Evolutionary conservation across 2,888 invertebrate genomes (phyloP), one percentile per base, ranked within the genome.

Genomic region (Xanthorhoe designata): DNA sequence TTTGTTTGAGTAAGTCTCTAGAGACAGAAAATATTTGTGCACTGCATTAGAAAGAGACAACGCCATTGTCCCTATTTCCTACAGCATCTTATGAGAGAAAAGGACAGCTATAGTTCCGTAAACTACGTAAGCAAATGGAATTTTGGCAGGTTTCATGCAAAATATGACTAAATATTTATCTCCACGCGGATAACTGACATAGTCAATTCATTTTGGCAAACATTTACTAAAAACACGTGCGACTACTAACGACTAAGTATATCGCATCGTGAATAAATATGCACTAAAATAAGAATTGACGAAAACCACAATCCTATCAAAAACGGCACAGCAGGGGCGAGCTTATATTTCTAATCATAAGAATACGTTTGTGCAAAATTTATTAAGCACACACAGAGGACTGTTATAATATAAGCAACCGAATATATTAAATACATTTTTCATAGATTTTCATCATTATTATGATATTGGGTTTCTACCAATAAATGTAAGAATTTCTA

Each of bases 201-300:
- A 78, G 74, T 79, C 75, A 78, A 79, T 82, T 79, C 80, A 75
- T 76, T 82, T 88, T 86, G 87, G 86, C 87, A 81, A 77, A 82
- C 73, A 75, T 74, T 75, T 76, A 76, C 78, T 80, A 80, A 75
- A 80, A 82, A 79, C 81, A 81, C 81, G 78, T 75, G 76, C 71
- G 68, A 72, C 71, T 65, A 72, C 68, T 50, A 32, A 66, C 24
- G 4, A 24, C 24, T 24, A 24, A 24, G 24, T 62, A 59, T 54
- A 71, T 73, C 73, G 77, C 74, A 69, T 71, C 66, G 69, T 66
- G 70, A 72, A 68, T 70, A 72, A 75, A 76, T 64, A 72, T 64
- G 75, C 75, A 81, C 75, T 77, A 78, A 79, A 79, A 79, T 79
- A 81, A 81, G 77, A 88, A 87, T 88, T 88, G 88, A 87, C 88